Conservation (phyloP, 2,113 vertebrate genomes). For the Elephantulus edwardii region DNA sequence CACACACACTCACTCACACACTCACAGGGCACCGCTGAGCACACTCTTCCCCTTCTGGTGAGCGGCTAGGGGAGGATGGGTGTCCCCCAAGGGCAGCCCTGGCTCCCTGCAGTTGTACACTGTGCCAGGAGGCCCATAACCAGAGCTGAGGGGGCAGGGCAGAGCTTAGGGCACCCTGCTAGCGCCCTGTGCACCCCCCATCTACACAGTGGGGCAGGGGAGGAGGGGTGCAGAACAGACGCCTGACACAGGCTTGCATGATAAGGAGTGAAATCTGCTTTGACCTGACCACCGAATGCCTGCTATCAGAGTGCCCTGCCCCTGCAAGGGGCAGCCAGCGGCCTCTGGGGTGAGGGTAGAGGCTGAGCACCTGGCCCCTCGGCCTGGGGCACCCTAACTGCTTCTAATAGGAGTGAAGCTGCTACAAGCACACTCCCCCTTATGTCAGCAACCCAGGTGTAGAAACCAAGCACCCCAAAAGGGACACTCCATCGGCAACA, state of each 20-base stretch:
- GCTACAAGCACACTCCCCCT: background rate
- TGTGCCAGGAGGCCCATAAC: background rate
- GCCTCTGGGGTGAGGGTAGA: background rate
- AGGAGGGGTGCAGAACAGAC: background rate
- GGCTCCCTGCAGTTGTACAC: fast-evolving
- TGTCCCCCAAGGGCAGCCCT: background rate
- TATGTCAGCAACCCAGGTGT: background rate
- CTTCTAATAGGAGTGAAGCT: background rate
- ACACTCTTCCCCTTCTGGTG: background rate
- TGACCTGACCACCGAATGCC: background rate
- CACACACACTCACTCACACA: background rate
- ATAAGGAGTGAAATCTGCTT: background rate
- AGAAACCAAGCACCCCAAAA: background rate
- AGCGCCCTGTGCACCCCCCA: background rate
- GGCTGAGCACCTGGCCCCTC: fast-evolving
- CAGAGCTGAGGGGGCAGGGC: background rate
- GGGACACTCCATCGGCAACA: background rate
- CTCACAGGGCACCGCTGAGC: no score
- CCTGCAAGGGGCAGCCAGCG: background rate
- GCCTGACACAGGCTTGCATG: background rate
- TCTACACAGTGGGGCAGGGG: background rate
- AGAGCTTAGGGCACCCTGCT: background rate
- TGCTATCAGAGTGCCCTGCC: background rate
- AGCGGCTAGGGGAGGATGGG: background rate
- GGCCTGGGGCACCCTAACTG: fast-evolving